Evolutionary conservation across 2,113 vertebrate genomes (phyloP), one percentile per base, ranked within the genome.

Genomic region (Nerophis lumbriciformis): DNA sequence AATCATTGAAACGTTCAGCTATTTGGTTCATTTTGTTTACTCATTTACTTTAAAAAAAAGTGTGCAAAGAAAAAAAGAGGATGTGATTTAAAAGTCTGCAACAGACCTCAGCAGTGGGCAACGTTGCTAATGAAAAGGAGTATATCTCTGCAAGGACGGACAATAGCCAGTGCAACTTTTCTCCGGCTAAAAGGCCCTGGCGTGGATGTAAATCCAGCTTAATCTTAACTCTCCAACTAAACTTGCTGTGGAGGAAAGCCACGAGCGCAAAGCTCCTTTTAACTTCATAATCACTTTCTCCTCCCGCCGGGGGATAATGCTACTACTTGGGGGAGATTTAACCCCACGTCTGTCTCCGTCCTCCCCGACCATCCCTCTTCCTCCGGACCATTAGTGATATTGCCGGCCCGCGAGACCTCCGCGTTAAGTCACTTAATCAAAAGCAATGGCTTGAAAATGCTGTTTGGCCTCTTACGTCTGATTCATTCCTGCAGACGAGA

Each of bases 361-460:
- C 53, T 28, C 72, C 69, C 68, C 65, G 16, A 50, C 79, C 79
- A 82, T 84, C 85, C 86, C 82, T 87, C 83, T 84, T 82, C 84
- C 77, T 78, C 92, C 94, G 92, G 93, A 90, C 94, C 96, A 98
- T 98, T 98, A 98, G 91, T 92, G 93, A 94, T 94, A 95, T 92
- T 96, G 93, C 93, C 91, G 91, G 93, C 92, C 92, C 91, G 89
- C 88, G 91, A 28, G 92, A 95, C 93, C 93, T 88, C 88, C 92
- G 92, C 96, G 93, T 90, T 93, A 92, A 90, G 93, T 94, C 94
- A 98, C 96, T 98, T 98, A 97, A 98, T 98, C 96, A 98, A 98
- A 98, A 93, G 94, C 95, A 98, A 98, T 98, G 95, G 94, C 90
- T 94, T 94, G 95, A 97, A 95, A 96, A 98, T 95, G 94, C 94